Base-by-base conservation (phyloP, 2,888 invertebrate genomes). In the Apamea monoglypha region DNA sequence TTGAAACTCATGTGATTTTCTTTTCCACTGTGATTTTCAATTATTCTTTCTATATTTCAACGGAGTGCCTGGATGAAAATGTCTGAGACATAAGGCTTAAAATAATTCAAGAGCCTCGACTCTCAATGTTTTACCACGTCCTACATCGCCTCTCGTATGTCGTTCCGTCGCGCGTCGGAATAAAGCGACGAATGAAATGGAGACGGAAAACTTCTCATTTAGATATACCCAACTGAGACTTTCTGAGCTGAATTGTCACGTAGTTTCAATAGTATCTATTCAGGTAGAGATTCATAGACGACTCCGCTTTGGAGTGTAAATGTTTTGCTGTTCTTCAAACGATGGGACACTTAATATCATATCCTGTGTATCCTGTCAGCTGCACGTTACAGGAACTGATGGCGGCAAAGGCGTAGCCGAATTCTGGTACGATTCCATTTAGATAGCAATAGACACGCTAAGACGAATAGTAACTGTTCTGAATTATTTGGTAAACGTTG, bases 61-160 rank as follows among this genome's bases (percentile, higher is more conserved):
- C 64, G 59, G 70, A 81, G 73, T 69, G 74, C 32, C 32, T 68
- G 80, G 74, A 85, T 85, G 85, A 83, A 87, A 88, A 87, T 81
- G 73, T 87, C 78, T 75, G 75, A 81, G 77, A 85, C 76, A 76
- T 84, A 76, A 80, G 74, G 74, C 81, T 78, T 80, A 77, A 82
- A 87, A 87, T 88, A 87, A 88, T 88, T 88, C 85, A 87, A 82
- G 79, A 83, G 81, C 66, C 69, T 75, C 74, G 89, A 69, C 59
- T 85, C 83, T 56, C 76, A 85, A 87, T 84, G 89, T 89, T 83
- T 71, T 75, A 83, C 81, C 79, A 82, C 83, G 78, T 83, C 86
- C 76, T 74, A 81, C 82, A 75, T 79, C 50, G 83, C 64, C 68
- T 36, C 73, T 70, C 76, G 70, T 67, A 75, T 79, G 71, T 78